phyloP scores from a whole-genome alignment of 2,113 vertebrate species.

The Pan troglodytes region NHGRI_mPanTro3-v2.1_pri NC_072401.2:120455001-120455500 shows the following conservation, averaged over 20 bases:
- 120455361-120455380: not conserved
- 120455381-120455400: slow-evolving; percentile 25
- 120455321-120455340: slow-evolving; percentile 29
- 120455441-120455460: slow-evolving; percentile 79
- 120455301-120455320: slow-evolving; percentile 7
- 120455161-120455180: slow-evolving; percentile 44
- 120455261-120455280: not conserved
- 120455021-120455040: slow-evolving; percentile 19
- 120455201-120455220: slow-evolving; percentile 71
- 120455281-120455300: slow-evolving; percentile 53
- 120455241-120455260: slow-evolving; percentile 53
- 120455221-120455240: slow-evolving; percentile 5
- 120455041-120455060: slow-evolving; percentile 75
- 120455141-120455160: slow-evolving; percentile 55
- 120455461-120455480: slow-evolving; percentile 88
- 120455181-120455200: slow-evolving; percentile 61
- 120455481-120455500: slow-evolving; percentile 84
- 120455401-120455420: not conserved
- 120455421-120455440: slow-evolving; percentile 57
- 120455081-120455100: slow-evolving; percentile 54
- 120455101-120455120: slow-evolving; percentile 71
- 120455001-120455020: not conserved
- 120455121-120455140: slow-evolving; percentile 38
- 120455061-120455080: slow-evolving; percentile 71
- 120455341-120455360: slow-evolving; percentile 58